These are phyloP conservation scores for Palaemon carinicauda DNA, from an alignment of 1,140 invertebrate genomes.

Conservation along the genomic window DNA sequence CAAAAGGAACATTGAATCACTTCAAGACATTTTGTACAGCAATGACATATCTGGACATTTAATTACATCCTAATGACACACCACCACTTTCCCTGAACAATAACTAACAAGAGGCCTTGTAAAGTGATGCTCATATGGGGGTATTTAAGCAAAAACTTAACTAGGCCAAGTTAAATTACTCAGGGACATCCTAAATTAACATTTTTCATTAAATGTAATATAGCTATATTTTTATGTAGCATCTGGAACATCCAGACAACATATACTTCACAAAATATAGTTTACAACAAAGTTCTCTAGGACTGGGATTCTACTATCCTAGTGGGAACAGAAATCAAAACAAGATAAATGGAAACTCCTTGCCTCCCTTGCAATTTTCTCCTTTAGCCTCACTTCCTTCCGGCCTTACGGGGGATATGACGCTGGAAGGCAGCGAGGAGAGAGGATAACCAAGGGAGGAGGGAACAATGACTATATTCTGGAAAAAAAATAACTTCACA, in stretches of 20 bases:
- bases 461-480: neutral
- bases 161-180: neutral
- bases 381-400: conserved; percentile 8
- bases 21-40: conserved; percentile 34
- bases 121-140: conserved; percentile 6
- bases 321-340: neutral
- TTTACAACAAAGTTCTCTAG: conserved; percentile 17
- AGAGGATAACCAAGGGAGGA: neutral
- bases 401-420: conserved; percentile 28
- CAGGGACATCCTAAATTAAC: conserved; percentile 17
- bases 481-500: neutral
- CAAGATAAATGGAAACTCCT: neutral
- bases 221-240: neutral
- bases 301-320: conserved; percentile 10
- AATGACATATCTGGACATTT: conserved; percentile 21
- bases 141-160: conserved; percentile 5
- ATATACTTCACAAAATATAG: conserved; percentile 24
- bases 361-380: neutral
- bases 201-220: neutral
- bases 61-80: conserved; percentile 33
- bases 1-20: conserved; percentile 33
- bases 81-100: conserved; percentile 29
- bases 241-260: conserved; percentile 35
- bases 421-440: conserved; percentile 19
- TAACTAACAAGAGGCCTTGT: conserved; percentile 2